phyloP scores from a whole-genome alignment of 2,113 vertebrate genomes.

The Carassius gibelio region DNA sequence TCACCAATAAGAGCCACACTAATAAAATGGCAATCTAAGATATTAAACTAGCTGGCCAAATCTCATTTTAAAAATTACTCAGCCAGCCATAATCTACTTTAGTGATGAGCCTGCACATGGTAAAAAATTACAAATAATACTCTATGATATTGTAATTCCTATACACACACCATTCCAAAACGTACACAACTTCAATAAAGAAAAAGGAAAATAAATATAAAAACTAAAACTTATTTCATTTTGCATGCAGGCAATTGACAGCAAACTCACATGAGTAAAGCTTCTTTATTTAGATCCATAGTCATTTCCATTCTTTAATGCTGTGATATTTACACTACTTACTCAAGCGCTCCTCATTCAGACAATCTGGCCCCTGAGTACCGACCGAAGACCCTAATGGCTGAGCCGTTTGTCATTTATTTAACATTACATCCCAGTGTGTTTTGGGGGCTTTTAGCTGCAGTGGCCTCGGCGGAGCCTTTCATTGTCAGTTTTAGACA shows the following conservation, averaged over 20 bases:
- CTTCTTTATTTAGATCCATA: not conserved
- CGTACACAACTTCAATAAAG: conserved; percentile 22
- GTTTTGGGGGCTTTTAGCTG: conserved; percentile 32
- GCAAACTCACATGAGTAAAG: not conserved
- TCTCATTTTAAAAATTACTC: conserved; percentile 47
- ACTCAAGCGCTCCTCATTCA: conserved; percentile 2
- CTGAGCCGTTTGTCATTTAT: conserved; percentile 49
- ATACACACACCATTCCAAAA: not conserved
- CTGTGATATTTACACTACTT: not conserved
- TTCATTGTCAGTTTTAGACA: conserved; percentile 47
- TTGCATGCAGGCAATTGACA: not conserved
- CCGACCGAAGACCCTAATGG: not conserved
- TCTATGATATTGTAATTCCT: not conserved
- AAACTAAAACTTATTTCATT: not conserved
- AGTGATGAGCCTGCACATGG: conserved; percentile 11
- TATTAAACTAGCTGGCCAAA: conserved; percentile 49
- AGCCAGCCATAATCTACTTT: conserved; percentile 9
- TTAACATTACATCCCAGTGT: conserved; percentile 33
- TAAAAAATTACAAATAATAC: conserved; percentile 26
- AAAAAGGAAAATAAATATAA: conserved; percentile 3
- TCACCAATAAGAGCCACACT: conserved; percentile 42
- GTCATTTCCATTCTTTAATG: not conserved
- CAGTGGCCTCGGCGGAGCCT: conserved; percentile 27
- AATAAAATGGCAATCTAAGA: conserved; percentile 54
- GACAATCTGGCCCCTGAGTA: not conserved